Percentiles rank a stretch among this genome's conserved stretches.
Evolutionary conservation across 2,797 vertebrate species (phyloP).

Genomic region (Clamator glandarius): DNA sequence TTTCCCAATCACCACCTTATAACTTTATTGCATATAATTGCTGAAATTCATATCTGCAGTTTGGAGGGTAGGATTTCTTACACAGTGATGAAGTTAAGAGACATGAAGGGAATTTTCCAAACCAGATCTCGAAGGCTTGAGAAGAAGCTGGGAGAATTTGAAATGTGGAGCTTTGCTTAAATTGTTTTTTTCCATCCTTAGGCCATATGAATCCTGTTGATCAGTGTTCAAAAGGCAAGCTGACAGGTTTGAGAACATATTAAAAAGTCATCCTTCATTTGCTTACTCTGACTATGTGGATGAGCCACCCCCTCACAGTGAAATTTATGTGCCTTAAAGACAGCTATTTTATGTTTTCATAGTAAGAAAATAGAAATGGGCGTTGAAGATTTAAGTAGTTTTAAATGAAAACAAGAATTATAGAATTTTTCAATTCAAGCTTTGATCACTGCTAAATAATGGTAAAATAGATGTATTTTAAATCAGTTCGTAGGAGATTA

Average conservation of each 20-base stretch:
- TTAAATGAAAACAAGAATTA: background rate
- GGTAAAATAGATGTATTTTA: background rate
- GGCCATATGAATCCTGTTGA: background rate
- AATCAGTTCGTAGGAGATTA: too few species aligned
- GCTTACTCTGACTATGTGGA: background rate
- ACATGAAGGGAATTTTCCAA: background rate
- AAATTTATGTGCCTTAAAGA: background rate
- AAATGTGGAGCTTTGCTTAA: background rate
- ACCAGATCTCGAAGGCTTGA: background rate
- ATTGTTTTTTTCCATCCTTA: background rate
- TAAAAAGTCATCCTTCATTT: slow-evolving; percentile 7
- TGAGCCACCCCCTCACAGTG: background rate
- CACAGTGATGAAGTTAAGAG: rapidly evolving
- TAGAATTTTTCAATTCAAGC: background rate
- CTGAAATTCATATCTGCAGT: background rate
- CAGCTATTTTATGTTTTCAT: background rate
- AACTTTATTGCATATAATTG: background rate
- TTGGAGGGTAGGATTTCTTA: background rate
- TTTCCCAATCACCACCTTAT: background rate
- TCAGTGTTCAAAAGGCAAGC: background rate
- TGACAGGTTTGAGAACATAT: background rate
- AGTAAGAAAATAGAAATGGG: background rate
- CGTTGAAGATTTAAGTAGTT: background rate
- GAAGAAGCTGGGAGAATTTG: background rate
- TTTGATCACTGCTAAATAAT: background rate